Conservation (phyloP, 1,140 invertebrate genomes). For the Hypothenemus hampei region DNA sequence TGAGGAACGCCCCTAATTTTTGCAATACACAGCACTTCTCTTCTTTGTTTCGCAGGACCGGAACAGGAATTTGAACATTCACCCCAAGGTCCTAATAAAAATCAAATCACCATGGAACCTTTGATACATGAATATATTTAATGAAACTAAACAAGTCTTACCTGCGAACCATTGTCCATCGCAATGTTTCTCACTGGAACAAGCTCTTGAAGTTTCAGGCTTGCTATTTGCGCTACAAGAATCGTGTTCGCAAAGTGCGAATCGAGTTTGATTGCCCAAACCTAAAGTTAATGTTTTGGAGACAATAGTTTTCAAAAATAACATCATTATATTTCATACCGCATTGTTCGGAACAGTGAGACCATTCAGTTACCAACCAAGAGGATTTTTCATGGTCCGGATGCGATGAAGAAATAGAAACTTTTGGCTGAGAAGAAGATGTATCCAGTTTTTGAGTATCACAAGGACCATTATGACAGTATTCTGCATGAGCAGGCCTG, state of each 20-base stretch:
- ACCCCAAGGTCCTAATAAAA: slow-evolving; percentile 55
- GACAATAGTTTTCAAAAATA: no score
- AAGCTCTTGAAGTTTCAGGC: slow-evolving; percentile 56
- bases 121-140: not conserved
- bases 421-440: not conserved
- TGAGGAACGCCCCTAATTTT: slow-evolving; percentile 40
- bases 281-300: no score
- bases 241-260: slow-evolving; percentile 48
- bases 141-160: not conserved
- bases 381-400: no score
- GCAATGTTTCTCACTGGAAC: slow-evolving; percentile 57
- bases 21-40: slow-evolving; percentile 52
- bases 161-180: slow-evolving; percentile 63
- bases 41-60: slow-evolving; percentile 34
- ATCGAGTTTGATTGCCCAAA: slow-evolving; percentile 54
- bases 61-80: slow-evolving; percentile 48
- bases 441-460: slow-evolving; percentile 9
- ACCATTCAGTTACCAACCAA: slow-evolving; percentile 50
- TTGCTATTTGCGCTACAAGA: slow-evolving; percentile 50
- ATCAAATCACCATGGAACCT: not conserved
- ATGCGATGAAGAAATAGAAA: slow-evolving; percentile 4
- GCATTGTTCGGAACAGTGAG: slow-evolving; percentile 48
- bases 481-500: slow-evolving; percentile 46
- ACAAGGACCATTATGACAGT: slow-evolving; percentile 53
- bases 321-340: slow-evolving; percentile 36